Evolutionary conservation across 2,113 vertebrate genomes (phyloP), one percentile per base, ranked within the genome.

Genomic region (Anhinga rufa): DNA sequence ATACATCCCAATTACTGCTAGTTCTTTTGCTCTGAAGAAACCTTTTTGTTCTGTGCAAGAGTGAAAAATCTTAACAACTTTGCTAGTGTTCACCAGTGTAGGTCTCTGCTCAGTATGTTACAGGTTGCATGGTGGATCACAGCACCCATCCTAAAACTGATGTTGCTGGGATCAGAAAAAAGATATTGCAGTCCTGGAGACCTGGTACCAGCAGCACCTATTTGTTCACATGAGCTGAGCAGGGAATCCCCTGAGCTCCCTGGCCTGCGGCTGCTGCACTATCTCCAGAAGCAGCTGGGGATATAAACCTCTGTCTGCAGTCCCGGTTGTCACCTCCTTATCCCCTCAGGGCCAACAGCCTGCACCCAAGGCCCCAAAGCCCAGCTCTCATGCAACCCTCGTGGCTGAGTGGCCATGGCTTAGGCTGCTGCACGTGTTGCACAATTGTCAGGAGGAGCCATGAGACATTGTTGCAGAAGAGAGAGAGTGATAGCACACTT

Each of bases 291-390:
- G 64, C 38, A 70, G 28, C 69, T 84, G 55, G 10, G n/a, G 26
- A 26, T 76, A n/a, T 21, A 51, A 92, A 68, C 8, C 12, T 64
- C 52, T 65, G 26, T 38, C 60, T 70, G 20, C 38, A 71, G 29
- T 38, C 10, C 31, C 54, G 68, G 14, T 32, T 4, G 2, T 54
- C 48, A 68, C 12, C 6, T 66, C 38, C 26, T 51, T 21, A 32
- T 32, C 9, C 5, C 5, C 17, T 26, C 0, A 0, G 17, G 11
- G 12, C 11, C n/a, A 62, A 3, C 2, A 2, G 9, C 20, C 31
- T 76, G 26, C 0, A 0, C 21, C 31, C 3, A 5, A 94, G 32
- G 8, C 22, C 62, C 48, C 26, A 82, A 71, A 79, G 38, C 12
- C 25, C 34, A n/a, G 6, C 24, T 68, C 48, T 76, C 42, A 66